A percentile compares a stretch with the other conserved stretches of the same genome.
Conservation (phyloP, 92 coral and sea anemone genomes). For the Siderastrea siderea region DNA sequence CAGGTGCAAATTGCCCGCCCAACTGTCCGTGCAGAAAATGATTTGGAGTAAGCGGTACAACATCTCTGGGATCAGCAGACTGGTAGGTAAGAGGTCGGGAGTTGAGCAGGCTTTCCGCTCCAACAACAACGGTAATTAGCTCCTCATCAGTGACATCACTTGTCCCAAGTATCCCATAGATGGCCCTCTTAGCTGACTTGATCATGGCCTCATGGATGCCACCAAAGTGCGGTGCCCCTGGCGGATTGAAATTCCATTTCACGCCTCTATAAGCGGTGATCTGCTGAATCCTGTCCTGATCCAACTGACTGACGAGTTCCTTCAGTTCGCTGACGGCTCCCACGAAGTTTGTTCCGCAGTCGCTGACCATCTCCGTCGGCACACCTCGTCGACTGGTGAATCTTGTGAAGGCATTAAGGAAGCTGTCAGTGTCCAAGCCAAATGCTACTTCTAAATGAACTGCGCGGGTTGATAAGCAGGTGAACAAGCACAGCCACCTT, state of each 20-base stretch:
- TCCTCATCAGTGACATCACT: constrained; percentile 64
- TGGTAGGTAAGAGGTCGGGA: constrained; percentile 59
- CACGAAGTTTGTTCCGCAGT: constrained; percentile 72
- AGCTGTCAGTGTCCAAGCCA: constrained; percentile 74
- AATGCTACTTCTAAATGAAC: constrained; percentile 81
- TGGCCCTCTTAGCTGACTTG: constrained; percentile 64
- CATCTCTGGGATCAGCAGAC: constrained; percentile 53
- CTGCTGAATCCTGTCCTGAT: constrained; percentile 58
- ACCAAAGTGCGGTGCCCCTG: constrained; percentile 67
- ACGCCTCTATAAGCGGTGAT: constrained; percentile 52
- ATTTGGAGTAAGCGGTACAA: constrained; percentile 49
- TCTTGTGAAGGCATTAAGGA: constrained; percentile 72
- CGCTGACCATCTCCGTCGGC: constrained; percentile 63
- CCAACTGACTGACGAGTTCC: constrained; percentile 56
- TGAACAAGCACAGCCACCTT: constrained; percentile 78
- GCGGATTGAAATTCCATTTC: constrained; percentile 67
- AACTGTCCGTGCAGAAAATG: constrained; percentile 72
- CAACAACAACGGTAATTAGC: constrained; percentile 59
- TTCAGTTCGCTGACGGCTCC: constrained; percentile 63
- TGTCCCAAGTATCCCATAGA: constrained; percentile 43
- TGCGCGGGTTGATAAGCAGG: constrained; percentile 70
- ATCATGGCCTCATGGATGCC: constrained; percentile 63
- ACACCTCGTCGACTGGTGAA: constrained; percentile 62
- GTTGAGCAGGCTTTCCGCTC: constrained; percentile 57
- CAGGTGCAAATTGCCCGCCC: constrained; percentile 75